Percentiles rank a stretch among this genome's conserved stretches.
Conservation (phyloP, 1,140 invertebrate species). For the Drosophila neocordata region DNA sequence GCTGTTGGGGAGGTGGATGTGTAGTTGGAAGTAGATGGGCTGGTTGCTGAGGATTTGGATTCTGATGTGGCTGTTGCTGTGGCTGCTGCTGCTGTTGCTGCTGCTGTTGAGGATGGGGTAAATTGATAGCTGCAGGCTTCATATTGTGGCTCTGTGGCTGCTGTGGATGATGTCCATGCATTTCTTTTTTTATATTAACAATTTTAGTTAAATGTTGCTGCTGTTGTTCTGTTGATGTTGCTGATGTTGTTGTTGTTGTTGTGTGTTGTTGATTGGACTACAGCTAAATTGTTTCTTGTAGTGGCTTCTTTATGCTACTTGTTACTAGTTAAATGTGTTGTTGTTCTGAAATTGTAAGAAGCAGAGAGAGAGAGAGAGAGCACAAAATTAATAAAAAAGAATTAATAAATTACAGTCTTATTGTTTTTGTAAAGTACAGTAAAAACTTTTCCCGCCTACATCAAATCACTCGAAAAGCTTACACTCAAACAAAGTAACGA, state of each 20-base stretch:
- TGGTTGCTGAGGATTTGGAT: slow-evolving; percentile 39
- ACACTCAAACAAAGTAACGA: slow-evolving; percentile 47
- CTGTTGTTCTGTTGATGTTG: slow-evolving; percentile 40
- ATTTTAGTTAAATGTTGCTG: slow-evolving; percentile 2
- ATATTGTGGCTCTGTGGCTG: slow-evolving; percentile 49
- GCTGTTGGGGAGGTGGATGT: slow-evolving; percentile 29
- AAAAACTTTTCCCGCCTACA: slow-evolving; percentile 4
- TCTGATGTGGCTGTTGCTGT: slow-evolving; percentile 42
- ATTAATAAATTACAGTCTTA: neutral
- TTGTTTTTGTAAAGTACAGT: neutral
- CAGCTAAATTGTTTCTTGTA: slow-evolving; percentile 6
- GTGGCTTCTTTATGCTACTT: slow-evolving; percentile 22
- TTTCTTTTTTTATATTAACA: slow-evolving; percentile 33
- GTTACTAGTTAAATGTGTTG: slow-evolving; percentile 10
- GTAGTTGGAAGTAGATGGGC: slow-evolving; percentile 16
- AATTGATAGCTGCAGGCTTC: slow-evolving; percentile 36
- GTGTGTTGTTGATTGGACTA: slow-evolving; percentile 18
- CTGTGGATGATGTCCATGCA: slow-evolving; percentile 69
- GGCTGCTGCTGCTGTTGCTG: slow-evolving; percentile 35
- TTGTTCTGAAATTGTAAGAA: neutral
- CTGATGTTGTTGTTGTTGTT: slow-evolving; percentile 33
- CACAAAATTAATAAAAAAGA: neutral
- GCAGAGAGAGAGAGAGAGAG: neutral
- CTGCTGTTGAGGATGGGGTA: slow-evolving; percentile 37
- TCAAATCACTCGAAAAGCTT: slow-evolving; percentile 30